A percentile compares a stretch with the other conserved stretches of the same genome.
These are phyloP conservation scores for Gryllus bimaculatus DNA, from an alignment of 1,140 invertebrate genomes.

Conservation along the genomic window DNA sequence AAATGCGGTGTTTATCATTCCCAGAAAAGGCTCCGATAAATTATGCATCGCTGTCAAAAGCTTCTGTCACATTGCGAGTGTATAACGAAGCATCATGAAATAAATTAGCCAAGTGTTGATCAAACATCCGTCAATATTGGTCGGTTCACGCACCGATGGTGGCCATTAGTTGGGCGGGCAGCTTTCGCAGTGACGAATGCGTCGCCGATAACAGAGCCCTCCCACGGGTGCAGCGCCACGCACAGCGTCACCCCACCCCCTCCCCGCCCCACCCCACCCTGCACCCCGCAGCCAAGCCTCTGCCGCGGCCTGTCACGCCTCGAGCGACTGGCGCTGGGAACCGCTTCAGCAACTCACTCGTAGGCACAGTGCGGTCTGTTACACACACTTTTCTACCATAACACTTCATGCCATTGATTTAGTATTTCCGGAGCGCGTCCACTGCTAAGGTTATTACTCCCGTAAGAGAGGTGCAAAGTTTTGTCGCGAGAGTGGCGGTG, in stretches of 20 bases:
- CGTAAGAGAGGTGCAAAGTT: no score
- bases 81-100: conserved; percentile 5
- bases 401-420: no score
- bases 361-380: background rate
- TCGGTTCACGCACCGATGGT: background rate
- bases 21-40: background rate
- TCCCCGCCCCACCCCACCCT: background rate
- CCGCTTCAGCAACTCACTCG: background rate
- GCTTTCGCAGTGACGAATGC: background rate
- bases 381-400: background rate
- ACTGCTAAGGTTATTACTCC: no score
- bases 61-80: background rate
- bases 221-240: no score
- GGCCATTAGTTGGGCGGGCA: background rate
- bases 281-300: no score
- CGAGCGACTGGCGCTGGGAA: no score
- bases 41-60: conserved; percentile 4
- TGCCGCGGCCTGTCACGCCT: background rate
- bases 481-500: no score
- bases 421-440: no score
- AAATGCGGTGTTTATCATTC: background rate
- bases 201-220: background rate
- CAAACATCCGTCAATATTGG: conserved; percentile 4
- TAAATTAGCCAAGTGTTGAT: background rate
- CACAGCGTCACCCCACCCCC: background rate